Base-by-base conservation (phyloP, 92 coral and sea anemone species). In the Palythoa heliodiscus region DNA sequence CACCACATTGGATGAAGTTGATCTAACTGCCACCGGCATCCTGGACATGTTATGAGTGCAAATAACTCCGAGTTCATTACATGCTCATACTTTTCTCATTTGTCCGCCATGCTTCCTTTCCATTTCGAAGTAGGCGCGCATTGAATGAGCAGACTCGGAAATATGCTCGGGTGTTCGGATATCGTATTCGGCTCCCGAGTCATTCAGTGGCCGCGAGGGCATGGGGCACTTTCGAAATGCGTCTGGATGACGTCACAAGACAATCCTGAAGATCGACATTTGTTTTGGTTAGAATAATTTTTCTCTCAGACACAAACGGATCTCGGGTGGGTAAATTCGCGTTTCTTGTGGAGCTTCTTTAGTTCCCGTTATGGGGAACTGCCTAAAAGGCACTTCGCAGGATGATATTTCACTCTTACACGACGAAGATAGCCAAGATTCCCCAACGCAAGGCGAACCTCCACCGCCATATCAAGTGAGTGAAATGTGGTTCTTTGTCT, bases 391-490 rank as follows among this genome's bases (percentile, higher is more conserved):
- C 86, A 84, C 99, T 82, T 95, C 96, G 19, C 98, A 95, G 71
- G 99, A 96, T 83, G 99, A 96, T 86, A 96, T 96, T 90, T 96
- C 99, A 29, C 92, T 96, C 73, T 81, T 96, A 76, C 99, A 93
- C 79, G 99, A 93, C 82, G 99, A 96, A 86, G 99, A 95, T 75
- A 93, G 91, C 68, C 78, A 93, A 72, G 98, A 96, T 90, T 89
- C 99, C 60, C 98, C 97, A 71, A 92, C 90, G 43, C 79, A 88
- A 68, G 98, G 97, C 83, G 98, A 96, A 89, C 98, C 98, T 53
- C 98, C 98, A 68, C 99, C 99, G 90, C 99, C 99, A 82, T 96
- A 96, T 89, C 99, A 96, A 91, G 99, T 96, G 72, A 72, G 70
- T 86, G 37, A 70, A 39, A 40, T 50, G 47, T 48, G 71, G 52